phyloP scores from a whole-genome alignment of 2,888 invertebrate genomes.

The Monopis laevigella region DNA sequence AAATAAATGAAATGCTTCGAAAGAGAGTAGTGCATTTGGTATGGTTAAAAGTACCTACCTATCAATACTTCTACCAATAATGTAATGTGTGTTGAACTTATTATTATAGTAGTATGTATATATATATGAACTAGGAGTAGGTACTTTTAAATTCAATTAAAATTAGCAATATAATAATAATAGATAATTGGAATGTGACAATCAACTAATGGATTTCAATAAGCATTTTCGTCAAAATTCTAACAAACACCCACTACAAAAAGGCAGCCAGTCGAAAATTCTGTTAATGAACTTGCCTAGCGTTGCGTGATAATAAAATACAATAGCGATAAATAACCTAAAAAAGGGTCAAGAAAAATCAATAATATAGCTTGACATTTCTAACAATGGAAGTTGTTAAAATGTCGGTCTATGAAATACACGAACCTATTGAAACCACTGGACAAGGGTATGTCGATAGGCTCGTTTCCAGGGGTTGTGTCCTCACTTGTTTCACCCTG shows the following conservation, averaged over 20 bases:
- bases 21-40: too few species aligned
- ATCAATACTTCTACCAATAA: too few species aligned
- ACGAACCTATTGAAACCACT: constrained; percentile 55
- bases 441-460: constrained; percentile 49
- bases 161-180: not conserved
- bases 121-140: too few species aligned
- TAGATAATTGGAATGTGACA: not conserved
- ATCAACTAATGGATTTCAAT: constrained; percentile 17
- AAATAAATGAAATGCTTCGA: too few species aligned
- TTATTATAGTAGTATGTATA: too few species aligned
- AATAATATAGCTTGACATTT: constrained; percentile 42
- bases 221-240: constrained; percentile 39
- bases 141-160: too few species aligned
- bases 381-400: constrained; percentile 33
- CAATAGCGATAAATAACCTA: constrained; percentile 55
- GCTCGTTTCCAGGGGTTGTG: constrained; percentile 40
- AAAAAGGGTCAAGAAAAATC: constrained; percentile 53
- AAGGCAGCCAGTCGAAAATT: constrained; percentile 35
- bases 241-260: constrained; percentile 38
- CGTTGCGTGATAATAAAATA: constrained; percentile 38
- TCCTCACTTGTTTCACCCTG: constrained; percentile 45
- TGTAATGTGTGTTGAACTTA: too few species aligned
- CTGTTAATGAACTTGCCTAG: constrained; percentile 40
- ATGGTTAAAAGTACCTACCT: too few species aligned
- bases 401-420: not conserved